A percentile compares a stretch with the other conserved stretches of the same genome.
Evolutionary conservation across 2,797 vertebrate species (phyloP).

Genomic region (Tragelaphus oryx): DNA sequence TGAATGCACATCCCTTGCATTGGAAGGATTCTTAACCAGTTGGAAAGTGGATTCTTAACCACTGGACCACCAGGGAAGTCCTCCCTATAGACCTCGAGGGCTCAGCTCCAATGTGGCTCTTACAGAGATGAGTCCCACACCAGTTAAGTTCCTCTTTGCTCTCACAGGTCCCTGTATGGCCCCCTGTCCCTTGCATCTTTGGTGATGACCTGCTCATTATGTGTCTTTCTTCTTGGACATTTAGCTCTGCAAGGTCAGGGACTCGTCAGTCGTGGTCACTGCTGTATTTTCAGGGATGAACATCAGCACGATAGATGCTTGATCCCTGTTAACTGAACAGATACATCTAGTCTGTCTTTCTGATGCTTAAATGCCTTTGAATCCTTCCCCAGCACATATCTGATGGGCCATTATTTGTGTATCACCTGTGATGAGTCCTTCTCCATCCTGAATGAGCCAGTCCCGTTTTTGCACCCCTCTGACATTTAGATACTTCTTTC

Average conservation of each 20-base stretch:
- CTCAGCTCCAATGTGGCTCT: not conserved
- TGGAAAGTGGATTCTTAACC: not conserved
- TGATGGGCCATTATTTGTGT: fast-evolving
- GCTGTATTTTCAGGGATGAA: not conserved
- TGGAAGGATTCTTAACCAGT: not conserved
- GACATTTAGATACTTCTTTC: not conserved
- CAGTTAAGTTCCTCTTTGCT: fast-evolving
- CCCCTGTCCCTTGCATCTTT: not conserved
- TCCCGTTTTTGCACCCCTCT: fast-evolving
- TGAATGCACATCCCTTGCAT: not conserved
- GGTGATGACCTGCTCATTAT: not conserved
- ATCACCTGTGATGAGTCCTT: not conserved
- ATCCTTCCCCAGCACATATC: fast-evolving
- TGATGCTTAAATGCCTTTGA: not conserved
- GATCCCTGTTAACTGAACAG: fast-evolving
- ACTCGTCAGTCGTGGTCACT: too few relatives aligned
- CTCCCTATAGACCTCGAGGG: not conserved
- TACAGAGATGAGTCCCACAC: not conserved
- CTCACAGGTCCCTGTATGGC: fast-evolving
- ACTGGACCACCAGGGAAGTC: not conserved
- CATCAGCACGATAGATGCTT: fast-evolving
- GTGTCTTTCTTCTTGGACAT: not conserved
- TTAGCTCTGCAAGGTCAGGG: not conserved
- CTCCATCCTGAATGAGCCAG: fast-evolving
- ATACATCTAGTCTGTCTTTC: not conserved